These are phyloP conservation scores for Acrobasis repandana DNA, from an alignment of 2,888 invertebrate genomes.

Conservation along the genomic window DNA sequence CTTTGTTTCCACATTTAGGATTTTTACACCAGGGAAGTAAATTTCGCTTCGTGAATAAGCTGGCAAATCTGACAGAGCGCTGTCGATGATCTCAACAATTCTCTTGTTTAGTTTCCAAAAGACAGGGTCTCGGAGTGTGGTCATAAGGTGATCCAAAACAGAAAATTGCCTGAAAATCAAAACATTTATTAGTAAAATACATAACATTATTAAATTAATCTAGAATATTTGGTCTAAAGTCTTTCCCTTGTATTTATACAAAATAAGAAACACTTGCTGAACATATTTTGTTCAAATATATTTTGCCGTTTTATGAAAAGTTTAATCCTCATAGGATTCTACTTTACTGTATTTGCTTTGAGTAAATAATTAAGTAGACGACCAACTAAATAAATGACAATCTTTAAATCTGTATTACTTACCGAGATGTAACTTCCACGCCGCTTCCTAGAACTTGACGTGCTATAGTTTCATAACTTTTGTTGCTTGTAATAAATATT, in stretches of 20 bases:
- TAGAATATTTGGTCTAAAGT: too few relatives aligned
- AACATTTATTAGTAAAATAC: too few relatives aligned
- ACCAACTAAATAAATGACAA: too few relatives aligned
- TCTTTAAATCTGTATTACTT: conserved; percentile 17
- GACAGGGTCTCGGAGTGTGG: conserved; percentile 86
- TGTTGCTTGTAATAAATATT: conserved; percentile 60
- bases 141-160: conserved; percentile 77
- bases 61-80: conserved; percentile 80
- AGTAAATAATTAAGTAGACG: not conserved
- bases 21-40: conserved; percentile 84
- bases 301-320: too few relatives aligned
- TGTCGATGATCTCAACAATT: conserved; percentile 80
- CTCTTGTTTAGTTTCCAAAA: conserved; percentile 87
- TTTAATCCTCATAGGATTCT: too few relatives aligned
- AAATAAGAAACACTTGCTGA: too few relatives aligned
- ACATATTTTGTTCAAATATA: too few relatives aligned
- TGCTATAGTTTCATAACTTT: conserved; percentile 64
- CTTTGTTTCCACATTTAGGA: conserved; percentile 84
- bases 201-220: too few relatives aligned
- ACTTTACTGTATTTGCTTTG: too few relatives aligned
- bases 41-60: conserved; percentile 84
- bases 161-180: conserved; percentile 59
- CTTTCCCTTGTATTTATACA: too few relatives aligned
- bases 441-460: conserved; percentile 51
- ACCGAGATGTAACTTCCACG: conserved; percentile 29